Evolutionary conservation across 1,140 invertebrate genomes (phyloP).

Genomic region (Zaprionus kolodkinae): DNA sequence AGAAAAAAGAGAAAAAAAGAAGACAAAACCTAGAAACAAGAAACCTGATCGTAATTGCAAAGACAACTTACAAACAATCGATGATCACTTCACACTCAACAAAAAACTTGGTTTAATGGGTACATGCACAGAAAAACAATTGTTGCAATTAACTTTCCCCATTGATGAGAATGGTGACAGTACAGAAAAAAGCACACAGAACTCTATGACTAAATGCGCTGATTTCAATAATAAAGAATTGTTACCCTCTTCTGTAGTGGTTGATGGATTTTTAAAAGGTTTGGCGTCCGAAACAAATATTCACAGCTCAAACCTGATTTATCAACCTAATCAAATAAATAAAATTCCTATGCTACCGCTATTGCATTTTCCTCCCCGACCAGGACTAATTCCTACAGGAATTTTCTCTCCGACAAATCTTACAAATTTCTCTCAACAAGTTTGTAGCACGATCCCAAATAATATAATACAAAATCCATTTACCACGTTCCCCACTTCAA

Average conservation of each 20-base stretch:
- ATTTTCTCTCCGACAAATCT: slow-evolving; percentile 80
- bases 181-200: slow-evolving; percentile 2
- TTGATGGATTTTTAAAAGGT: slow-evolving; percentile 7
- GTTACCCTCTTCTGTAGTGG: background rate
- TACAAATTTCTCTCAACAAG: slow-evolving; percentile 37
- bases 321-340: slow-evolving; percentile 31
- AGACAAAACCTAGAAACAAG: slow-evolving; percentile 41
- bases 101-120: slow-evolving; percentile 15
- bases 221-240: background rate
- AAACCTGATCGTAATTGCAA: background rate
- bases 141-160: background rate
- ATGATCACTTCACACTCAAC: background rate
- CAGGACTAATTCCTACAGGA: slow-evolving; percentile 88
- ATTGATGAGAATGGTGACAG: background rate
- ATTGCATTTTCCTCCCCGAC: slow-evolving; percentile 86
- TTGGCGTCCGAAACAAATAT: background rate
- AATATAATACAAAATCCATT: slow-evolving; percentile 50
- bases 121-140: background rate
- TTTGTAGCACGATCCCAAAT: slow-evolving; percentile 3
- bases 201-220: background rate
- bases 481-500: slow-evolving; percentile 34
- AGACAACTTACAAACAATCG: background rate
- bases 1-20: slow-evolving; percentile 63
- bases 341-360: slow-evolving; percentile 59
- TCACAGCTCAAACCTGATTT: background rate